Conservation (phyloP, 2,888 invertebrate genomes). For the Oxyteleia sp. region DNA sequence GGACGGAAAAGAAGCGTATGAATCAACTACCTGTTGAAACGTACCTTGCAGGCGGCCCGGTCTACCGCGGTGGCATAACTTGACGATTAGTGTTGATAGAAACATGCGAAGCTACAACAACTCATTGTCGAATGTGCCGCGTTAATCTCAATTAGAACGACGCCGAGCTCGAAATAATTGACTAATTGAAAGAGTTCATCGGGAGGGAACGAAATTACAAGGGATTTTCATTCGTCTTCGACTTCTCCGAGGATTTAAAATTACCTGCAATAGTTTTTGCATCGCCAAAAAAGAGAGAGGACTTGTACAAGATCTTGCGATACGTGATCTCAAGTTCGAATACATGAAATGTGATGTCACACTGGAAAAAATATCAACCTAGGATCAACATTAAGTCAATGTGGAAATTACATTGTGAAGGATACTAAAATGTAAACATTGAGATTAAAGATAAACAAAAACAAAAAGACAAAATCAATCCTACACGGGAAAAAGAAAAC, state of each 20-base stretch:
- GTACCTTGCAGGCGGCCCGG: constrained; percentile 26
- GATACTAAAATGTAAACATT: too few species aligned
- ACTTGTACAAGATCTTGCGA: too few species aligned
- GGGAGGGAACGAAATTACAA: constrained; percentile 3
- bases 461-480: too few species aligned
- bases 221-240: constrained; percentile 1
- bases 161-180: constrained; percentile 38
- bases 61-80: constrained; percentile 44
- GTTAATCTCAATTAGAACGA: constrained; percentile 50
- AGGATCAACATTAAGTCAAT: too few species aligned
- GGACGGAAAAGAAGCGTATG: constrained; percentile 39
- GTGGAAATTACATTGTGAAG: too few species aligned
- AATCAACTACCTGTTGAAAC: constrained; percentile 64
- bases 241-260: background rate
- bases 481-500: too few species aligned
- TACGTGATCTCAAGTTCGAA: too few species aligned
- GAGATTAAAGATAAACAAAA: too few species aligned
- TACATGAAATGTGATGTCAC: too few species aligned
- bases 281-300: too few species aligned
- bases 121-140: constrained; percentile 23
- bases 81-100: constrained; percentile 56
- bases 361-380: too few species aligned
- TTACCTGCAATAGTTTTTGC: too few species aligned
- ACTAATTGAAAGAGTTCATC: constrained; percentile 30
- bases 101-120: constrained; percentile 44